These are phyloP conservation scores for Zootoca vivipara DNA, from an alignment of 2,113 vertebrate genomes.

Conservation along the genomic window DNA sequence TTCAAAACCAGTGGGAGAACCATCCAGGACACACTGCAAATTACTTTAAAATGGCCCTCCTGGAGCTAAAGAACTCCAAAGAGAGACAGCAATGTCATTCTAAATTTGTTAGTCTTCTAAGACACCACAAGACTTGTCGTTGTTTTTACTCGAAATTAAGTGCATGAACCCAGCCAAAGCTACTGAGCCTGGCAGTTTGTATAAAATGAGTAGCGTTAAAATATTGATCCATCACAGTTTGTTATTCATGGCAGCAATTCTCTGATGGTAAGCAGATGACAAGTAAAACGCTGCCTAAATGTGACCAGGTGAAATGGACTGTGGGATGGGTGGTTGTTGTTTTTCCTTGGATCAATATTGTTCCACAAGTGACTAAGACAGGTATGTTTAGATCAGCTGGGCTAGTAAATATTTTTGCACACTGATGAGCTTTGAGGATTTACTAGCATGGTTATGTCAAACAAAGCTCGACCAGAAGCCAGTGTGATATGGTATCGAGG, in stretches of 20 bases:
- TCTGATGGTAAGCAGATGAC: background rate
- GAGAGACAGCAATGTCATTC: too few relatives aligned
- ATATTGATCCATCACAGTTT: background rate
- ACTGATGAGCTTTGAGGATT: background rate
- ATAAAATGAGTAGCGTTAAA: background rate
- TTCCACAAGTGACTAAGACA: background rate
- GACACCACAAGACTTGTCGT: too few relatives aligned
- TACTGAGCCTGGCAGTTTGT: background rate
- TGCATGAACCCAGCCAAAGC: background rate
- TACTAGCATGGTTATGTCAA: background rate
- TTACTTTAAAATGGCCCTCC: too few relatives aligned
- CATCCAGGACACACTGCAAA: too few relatives aligned
- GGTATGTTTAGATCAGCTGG: background rate
- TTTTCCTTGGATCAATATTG: background rate
- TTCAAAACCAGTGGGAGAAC: too few relatives aligned
- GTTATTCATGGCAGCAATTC: background rate
- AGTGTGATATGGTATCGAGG: background rate
- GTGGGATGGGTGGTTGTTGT: background rate
- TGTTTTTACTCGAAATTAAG: too few relatives aligned
- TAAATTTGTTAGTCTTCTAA: too few relatives aligned
- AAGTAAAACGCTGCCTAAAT: background rate
- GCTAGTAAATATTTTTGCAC: background rate
- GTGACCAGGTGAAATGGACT: background rate
- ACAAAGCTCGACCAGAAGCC: too few relatives aligned
- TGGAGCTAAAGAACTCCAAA: too few relatives aligned